A percentile compares a stretch with the other conserved stretches of the same genome.
phyloP scores from a whole-genome alignment of 2,113 vertebrate genomes.

The Mesoclemmys tuberculata region DNA sequence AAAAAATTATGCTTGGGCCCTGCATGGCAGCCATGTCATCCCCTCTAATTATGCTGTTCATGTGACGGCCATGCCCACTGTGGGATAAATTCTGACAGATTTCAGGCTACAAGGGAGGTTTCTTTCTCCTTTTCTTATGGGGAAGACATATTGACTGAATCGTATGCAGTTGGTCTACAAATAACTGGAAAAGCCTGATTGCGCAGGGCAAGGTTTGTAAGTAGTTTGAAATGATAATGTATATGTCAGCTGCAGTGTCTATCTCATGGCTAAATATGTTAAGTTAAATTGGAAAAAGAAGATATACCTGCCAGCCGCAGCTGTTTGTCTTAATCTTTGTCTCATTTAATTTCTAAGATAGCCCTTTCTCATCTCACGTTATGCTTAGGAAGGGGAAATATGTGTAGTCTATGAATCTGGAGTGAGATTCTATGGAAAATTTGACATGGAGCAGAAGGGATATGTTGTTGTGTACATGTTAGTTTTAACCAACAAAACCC shows the following conservation, averaged over 20 bases:
- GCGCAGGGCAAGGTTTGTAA: constrained; percentile 52
- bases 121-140: constrained; percentile 37
- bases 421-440: constrained; percentile 47
- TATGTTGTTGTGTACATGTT: constrained; percentile 36
- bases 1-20: too few relatives aligned
- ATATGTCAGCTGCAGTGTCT: not conserved
- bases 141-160: not conserved
- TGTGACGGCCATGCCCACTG: not conserved
- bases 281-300: constrained; percentile 17
- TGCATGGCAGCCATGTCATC: not conserved
- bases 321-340: not conserved
- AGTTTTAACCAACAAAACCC: not conserved
- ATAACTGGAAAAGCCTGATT: constrained; percentile 61
- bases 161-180: not conserved
- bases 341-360: constrained; percentile 26
- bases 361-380: not conserved
- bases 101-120: constrained; percentile 26
- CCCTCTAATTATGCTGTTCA: not conserved
- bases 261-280: constrained; percentile 7
- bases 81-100: constrained; percentile 37
- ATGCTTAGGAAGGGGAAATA: fast-evolving
- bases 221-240: constrained; percentile 52
- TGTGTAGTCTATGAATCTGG: not conserved
- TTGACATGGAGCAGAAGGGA: fast-evolving
- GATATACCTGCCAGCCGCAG: not conserved